phyloP scores from a whole-genome alignment of 1,140 invertebrate species.

The Drosophila parvula region DNA sequence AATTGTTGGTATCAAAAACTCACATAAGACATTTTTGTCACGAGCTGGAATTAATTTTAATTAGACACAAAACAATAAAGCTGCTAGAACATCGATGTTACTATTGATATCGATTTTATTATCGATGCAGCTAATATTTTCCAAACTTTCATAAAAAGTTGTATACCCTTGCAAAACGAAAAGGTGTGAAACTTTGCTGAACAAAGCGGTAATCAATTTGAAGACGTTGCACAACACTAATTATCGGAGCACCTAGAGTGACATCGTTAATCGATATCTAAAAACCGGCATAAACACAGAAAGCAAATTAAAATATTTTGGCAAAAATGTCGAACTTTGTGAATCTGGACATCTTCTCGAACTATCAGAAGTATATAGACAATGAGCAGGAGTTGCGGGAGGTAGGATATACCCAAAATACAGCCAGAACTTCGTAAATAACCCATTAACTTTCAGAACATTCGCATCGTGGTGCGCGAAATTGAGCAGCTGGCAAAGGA shows the following conservation, averaged over 20 bases:
- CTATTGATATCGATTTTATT: too few relatives aligned
- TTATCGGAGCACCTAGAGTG: not conserved
- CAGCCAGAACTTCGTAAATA: not conserved
- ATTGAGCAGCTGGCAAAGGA: conserved; percentile 89
- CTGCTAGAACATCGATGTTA: too few relatives aligned
- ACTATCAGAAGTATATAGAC: conserved; percentile 88
- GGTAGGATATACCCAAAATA: conserved; percentile 77
- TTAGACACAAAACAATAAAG: conserved; percentile 25
- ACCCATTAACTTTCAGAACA: conserved; percentile 85
- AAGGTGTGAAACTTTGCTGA: not conserved
- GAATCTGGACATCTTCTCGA: conserved; percentile 86
- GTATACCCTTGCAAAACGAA: too few relatives aligned
- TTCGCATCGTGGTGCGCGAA: conserved; percentile 87
- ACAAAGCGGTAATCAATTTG: not conserved
- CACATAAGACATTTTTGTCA: conserved; percentile 71
- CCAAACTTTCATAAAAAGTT: too few relatives aligned
- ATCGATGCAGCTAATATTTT: too few relatives aligned
- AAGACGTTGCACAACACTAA: conserved; percentile 11
- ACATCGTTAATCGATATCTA: conserved; percentile 23
- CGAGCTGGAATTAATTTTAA: conserved; percentile 23
- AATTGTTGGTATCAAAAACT: conserved; percentile 2
- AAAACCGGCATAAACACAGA: conserved; percentile 60
- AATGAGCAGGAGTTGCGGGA: conserved; percentile 88
- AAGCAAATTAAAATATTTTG: not conserved
- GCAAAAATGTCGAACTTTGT: conserved; percentile 74